Base-by-base conservation (phyloP, 2,888 invertebrate species). In the Linhomoeus sp. region DNA sequence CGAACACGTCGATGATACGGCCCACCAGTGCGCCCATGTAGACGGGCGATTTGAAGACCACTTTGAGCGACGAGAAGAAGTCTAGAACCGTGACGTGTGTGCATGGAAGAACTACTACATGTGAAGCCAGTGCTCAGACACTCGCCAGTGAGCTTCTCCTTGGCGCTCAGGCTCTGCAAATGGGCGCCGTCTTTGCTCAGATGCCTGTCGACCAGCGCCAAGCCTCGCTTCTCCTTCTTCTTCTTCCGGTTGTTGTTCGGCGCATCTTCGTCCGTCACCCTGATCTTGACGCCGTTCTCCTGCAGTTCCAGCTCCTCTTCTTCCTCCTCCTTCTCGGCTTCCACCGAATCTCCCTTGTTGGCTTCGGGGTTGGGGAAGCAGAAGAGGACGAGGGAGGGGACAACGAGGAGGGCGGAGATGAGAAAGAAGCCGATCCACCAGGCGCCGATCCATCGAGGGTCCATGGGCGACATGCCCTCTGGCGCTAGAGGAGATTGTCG, bases 401-500 rank as follows among this genome's bases (percentile, higher is more conserved):
- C 45, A 37, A 63, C 50, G 40, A 60, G 55, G 3, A 57, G 49
- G 3, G 52, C 43, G 40, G 59, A 61, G 35, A 63, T 56, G 9
- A 63, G 52, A 12, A 67, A 46, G 53, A 67, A 70, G 14, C 67
- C 67, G 23, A 67, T 52, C 69, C 69, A 69, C 69, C 69, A 69
- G 3, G 66, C 69, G 5, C 69, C 69, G 20, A 69, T 67, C 69
- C 69, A 69, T 49, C 66, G 58, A 1, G 68, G 67, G 51, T 69
- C 68, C 1, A 55, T 54, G 1, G 64, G 59, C 3, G 59, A 57
- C 26, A 68, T 48, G 14, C 61, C 63, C 33, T 52, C 53, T 3
- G 63, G 62, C n/a, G 58, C 63, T 62, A 49, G 47, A 56, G 51
- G 2, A 7, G 7, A 39, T 45, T 41, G 15, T 19, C n/a, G 9